Base-by-base conservation (phyloP, 2,888 invertebrate genomes). In the Spisula solida region DNA sequence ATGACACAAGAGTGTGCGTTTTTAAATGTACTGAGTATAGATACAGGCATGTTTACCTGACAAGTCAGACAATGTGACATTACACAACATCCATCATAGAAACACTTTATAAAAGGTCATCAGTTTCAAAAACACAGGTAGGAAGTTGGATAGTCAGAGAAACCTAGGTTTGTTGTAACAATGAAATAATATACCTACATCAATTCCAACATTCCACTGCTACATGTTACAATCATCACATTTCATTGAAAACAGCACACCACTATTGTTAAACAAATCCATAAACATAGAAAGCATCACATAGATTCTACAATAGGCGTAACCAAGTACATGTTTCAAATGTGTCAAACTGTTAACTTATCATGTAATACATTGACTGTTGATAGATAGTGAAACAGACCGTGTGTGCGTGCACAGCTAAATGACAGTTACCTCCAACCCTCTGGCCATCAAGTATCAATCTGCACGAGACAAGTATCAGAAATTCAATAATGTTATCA, bases 331-430 rank as follows among this genome's bases (percentile, higher is more conserved):
- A 66, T 66, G 60, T 25, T 41, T 66, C 25, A 66, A n/a, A 66
- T 66, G 60, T 66, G 60, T 66, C 60, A 66, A 66, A 10, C 60
- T 25, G n/a, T 47, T 70, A 75, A 75, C 51, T 31, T 84, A 48
- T 31, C 41, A 8, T 84, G 84, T 84, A 55, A 78, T 48, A 84
- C 31, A 78, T 78, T 25, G 12, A 29, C 41, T 84, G 84, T 51
- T 55, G 55, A 70, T 51, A 84, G 48, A 55, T 84, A 34, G 47
- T 10, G 29, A 10, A 29, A 29, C 29, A 70, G 78, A 84, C 84
- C 18, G 51, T 66, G 25, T 66, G 41, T 41, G 51, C 25, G 25
- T 66, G n/a, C 60, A 12, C 60, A 66, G 25, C 60, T 25, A 51
- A 66, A 20, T 66, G 60, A 66, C 60, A 66, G 25, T 25, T 12